Evolutionary conservation across 2,797 vertebrate genomes (phyloP).

Genomic region (Mycteria americana): DNA sequence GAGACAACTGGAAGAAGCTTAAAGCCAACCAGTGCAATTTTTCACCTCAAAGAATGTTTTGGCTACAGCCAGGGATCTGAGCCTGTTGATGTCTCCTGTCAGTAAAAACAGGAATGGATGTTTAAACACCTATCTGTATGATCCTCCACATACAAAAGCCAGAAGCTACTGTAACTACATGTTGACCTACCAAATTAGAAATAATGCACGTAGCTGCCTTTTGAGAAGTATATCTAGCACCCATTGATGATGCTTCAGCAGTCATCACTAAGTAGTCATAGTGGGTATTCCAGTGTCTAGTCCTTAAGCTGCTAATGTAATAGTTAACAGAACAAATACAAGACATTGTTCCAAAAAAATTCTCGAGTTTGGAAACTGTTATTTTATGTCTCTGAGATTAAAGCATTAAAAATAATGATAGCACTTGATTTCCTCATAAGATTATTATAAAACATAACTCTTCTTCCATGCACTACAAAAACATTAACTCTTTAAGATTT

Average conservation of each 20-base stretch:
- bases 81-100: not conserved
- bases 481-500: not conserved
- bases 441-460: not conserved
- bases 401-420: not conserved
- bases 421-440: not conserved
- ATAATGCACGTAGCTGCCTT: not conserved
- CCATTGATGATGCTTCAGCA: not conserved
- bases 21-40: not conserved
- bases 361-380: not conserved
- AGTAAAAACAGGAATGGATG: not conserved
- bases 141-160: not conserved
- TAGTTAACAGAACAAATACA: not conserved
- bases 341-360: not conserved
- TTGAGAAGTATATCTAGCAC: not conserved
- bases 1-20: not conserved
- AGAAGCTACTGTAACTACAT: not conserved
- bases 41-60: not conserved
- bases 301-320: not conserved
- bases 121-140: not conserved
- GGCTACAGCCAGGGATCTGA: not conserved
- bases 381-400: not conserved
- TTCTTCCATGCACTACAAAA: not conserved
- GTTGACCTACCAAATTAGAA: not conserved
- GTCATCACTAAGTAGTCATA: not conserved
- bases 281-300: not conserved